phyloP scores from a whole-genome alignment of 2,113 vertebrate species.

The Eurystomus gularis region DNA sequence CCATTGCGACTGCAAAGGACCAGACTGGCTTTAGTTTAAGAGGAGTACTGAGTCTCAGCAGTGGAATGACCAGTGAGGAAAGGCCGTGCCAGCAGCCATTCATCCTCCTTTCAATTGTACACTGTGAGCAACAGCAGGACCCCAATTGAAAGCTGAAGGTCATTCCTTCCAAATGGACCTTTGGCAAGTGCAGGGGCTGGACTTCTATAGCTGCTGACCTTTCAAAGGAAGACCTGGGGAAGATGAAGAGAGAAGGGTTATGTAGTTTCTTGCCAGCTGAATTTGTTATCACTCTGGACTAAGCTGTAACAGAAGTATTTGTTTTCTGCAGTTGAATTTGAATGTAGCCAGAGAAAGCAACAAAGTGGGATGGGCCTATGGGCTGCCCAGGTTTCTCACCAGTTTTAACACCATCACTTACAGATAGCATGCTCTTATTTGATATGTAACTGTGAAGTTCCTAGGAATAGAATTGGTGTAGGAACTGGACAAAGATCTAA shows the following conservation, averaged over 20 bases:
- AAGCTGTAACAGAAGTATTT: neutral
- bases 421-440: neutral
- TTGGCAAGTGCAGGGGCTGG: neutral
- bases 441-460: neutral
- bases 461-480: neutral
- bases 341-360: neutral
- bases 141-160: neutral
- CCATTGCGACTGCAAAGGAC: neutral
- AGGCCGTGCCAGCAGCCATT: neutral
- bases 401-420: neutral
- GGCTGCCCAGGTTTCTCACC: neutral
- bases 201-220: neutral
- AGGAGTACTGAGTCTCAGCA: neutral
- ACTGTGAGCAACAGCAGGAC: neutral
- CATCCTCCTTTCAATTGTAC: neutral
- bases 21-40: neutral
- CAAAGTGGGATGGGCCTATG: neutral
- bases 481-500: neutral
- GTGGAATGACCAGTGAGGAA: neutral
- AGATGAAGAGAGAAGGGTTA: neutral
- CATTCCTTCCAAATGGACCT: neutral
- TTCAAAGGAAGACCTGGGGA: neutral
- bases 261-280: neutral
- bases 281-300: constrained; percentile 15
- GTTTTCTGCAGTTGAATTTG: constrained; percentile 2